Evolutionary conservation across 2,888 invertebrate genomes (phyloP), one percentile per base, ranked within the genome.

Genomic region (Leucophenga maculata): DNA sequence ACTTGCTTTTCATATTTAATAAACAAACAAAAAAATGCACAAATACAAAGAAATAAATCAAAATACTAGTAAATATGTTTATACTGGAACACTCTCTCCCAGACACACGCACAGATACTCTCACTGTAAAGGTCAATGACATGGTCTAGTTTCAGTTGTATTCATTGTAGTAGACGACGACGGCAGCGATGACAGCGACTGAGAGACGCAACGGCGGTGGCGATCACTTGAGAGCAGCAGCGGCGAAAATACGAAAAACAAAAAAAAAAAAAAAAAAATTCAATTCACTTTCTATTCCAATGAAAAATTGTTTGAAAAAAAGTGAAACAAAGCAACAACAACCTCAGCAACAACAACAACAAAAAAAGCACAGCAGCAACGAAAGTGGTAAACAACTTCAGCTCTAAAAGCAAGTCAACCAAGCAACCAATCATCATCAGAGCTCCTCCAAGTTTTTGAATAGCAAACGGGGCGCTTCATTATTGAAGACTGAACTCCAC

Each of bases 41-140:
- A 71, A 67, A 71, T 62, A 57, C 20, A 22, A 60, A 64, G n/a
- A 26, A 62, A 60, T 68, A 39, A 72, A 69, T 9, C 20, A 9
- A 14, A 11, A 55, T n/a, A 13, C 13, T 62, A 46, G 62, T 57
- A 72, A 32, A 9, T 44, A 39, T 65, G 60, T 50, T 65, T 60
- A 18, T 50, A 50, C 50, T n/a, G 50, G 2, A 60, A 32, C 59
- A 14, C 59, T 31, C 16, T 60, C 13, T 32, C n/a, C 13, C 57
- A 72, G 71, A 72, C 22, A 72, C 59, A 74, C 59, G 67, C 66
- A 44, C 65, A 74, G 62, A 60, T 39, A 32, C 83, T 84, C 83
- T 84, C 83, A 81, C 84, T 84, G 77, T 75, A 57, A 80, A 84
- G 83, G 85, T 83, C 85, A 83, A 82, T 83, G 83, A 85, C 83